Evolutionary conservation across 2,797 vertebrate genomes (phyloP).

Genomic region (Loris lydekkerianus): DNA sequence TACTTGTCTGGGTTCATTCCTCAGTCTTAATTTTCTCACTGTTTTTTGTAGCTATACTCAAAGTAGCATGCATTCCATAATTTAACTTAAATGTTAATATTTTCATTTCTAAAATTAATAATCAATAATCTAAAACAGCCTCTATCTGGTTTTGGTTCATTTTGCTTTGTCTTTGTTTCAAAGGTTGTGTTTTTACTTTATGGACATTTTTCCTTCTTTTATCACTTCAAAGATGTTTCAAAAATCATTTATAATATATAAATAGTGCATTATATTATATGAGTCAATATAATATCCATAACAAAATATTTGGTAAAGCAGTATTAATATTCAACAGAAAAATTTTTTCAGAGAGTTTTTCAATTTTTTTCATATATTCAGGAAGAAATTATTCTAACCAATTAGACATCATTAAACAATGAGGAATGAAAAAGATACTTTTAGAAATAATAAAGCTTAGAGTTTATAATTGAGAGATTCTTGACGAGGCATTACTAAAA

Average conservation of each 20-base stretch:
- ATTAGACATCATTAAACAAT: not conserved
- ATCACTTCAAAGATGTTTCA: not conserved
- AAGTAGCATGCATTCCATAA: not conserved
- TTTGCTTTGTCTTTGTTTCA: not conserved
- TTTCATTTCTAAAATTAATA: conserved; percentile 45
- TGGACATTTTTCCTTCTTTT: not conserved
- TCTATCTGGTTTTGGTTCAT: not conserved
- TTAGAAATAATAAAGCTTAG: not conserved
- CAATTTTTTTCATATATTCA: not conserved
- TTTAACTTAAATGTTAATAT: conserved; percentile 19
- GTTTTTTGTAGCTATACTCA: not conserved
- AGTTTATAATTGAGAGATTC: conserved; percentile 1
- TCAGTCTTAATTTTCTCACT: not conserved
- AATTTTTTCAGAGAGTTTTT: not conserved
- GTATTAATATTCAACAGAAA: not conserved
- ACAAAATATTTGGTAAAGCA: not conserved
- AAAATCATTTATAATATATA: not conserved
- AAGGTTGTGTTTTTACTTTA: not conserved
- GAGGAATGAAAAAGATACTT: not conserved
- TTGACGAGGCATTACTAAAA: not conserved
- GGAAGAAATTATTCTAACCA: not conserved
- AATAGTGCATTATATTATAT: not conserved
- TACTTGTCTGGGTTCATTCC: not conserved
- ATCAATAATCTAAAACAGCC: not conserved
- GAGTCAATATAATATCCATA: not conserved